Base-by-base conservation (phyloP, 2,113 vertebrate genomes). In the Vicugna pacos region DNA sequence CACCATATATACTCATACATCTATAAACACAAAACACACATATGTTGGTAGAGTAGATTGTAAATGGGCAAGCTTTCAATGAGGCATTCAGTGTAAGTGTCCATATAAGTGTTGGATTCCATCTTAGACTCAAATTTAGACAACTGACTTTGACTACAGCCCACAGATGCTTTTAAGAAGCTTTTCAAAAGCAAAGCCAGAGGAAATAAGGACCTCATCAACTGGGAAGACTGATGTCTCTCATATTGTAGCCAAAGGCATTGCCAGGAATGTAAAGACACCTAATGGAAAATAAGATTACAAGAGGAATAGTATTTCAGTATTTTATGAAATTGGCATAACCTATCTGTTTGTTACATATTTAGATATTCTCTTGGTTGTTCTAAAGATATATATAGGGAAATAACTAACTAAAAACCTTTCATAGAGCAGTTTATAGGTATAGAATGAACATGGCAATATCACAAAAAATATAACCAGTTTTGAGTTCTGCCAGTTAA, bases 271-370 rank as follows among this genome's bases (percentile, higher is more conserved):
- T 67, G 12, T 96, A 72, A 89, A 91, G 83, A 76, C 2, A 72
- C 28, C 1, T n/a, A 75, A 62, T 64, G 9, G 84, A 64, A 93
- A 92, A 83, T 90, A 35, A 80, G 5, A 67, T 58, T 94, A 4
- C 32, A 83, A 85, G 35, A 90, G 20, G 9, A 80, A 67, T 6
- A 88, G 38, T 9, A 80, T 89, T 85, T 86, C 15, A 95, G n/a
- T 86, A 89, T 91, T 94, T 70, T 89, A 73, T 72, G n/a, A 81
- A 92, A 81, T 85, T 46, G 24, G 8, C 77, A 69, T 56, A 73
- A 6, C 73, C 30, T 42, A 42, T 76, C 20, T 64, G 30, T 64
- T 79, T 92, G 50, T 75, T 85, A n/a, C 19, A 69, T 70, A 15
- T 83, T 81, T 93, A 73, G 8, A 56, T 95, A 73, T 56, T 20